Evolutionary conservation across 2,113 vertebrate species (phyloP).

Genomic region (Chaetops frenatus): DNA sequence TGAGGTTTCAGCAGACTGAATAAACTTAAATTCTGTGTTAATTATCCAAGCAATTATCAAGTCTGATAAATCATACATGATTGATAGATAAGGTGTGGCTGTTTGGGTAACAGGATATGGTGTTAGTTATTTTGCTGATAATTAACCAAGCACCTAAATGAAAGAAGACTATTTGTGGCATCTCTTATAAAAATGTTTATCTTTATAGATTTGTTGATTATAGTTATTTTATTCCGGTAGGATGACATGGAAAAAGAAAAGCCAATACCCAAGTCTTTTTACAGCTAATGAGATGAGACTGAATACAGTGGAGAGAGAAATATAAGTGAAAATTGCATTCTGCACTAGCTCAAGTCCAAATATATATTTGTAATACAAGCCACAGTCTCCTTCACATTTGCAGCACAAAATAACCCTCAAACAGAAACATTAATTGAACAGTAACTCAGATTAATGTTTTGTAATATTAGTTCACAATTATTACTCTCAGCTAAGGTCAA

Average conservation of each 20-base stretch:
- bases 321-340: slow-evolving; percentile 37
- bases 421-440: slow-evolving; percentile 70
- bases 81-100: slow-evolving; percentile 65
- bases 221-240: slow-evolving; percentile 46
- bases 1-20: slow-evolving; percentile 40
- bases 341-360: slow-evolving; percentile 22
- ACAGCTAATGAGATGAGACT: slow-evolving; percentile 20
- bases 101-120: slow-evolving; percentile 57
- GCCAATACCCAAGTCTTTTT: background rate
- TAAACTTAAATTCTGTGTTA: slow-evolving; percentile 60
- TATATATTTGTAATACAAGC: slow-evolving; percentile 41
- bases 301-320: slow-evolving; percentile 37
- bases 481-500: slow-evolving; percentile 74
- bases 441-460: slow-evolving; percentile 81
- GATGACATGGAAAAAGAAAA: slow-evolving; percentile 19
- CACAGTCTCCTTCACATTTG: slow-evolving; percentile 48
- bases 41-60: slow-evolving; percentile 69
- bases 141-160: slow-evolving; percentile 50
- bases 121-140: slow-evolving; percentile 62
- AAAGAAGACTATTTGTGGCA: slow-evolving; percentile 23
- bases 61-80: slow-evolving; percentile 70
- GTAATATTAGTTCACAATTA: slow-evolving; percentile 80
- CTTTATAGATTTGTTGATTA: slow-evolving; percentile 49
- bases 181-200: slow-evolving; percentile 62
- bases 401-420: slow-evolving; percentile 58